A percentile compares a stretch with the other conserved stretches of the same genome.
Conservation (phyloP, 2,113 vertebrate species). For the Hippocampus zosterae region DNA sequence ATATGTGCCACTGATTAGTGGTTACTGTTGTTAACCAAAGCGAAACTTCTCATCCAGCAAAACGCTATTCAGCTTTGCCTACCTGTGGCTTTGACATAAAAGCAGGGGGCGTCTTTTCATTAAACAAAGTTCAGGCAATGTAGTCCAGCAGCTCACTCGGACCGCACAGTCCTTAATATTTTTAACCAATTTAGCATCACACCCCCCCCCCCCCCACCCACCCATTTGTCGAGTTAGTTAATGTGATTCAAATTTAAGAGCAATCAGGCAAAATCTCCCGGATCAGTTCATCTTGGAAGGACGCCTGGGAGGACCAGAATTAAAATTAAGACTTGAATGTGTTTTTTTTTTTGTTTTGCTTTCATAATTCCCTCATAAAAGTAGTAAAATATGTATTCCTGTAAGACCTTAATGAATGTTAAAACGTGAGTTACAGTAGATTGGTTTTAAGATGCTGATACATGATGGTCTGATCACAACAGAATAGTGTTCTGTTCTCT, state of each 20-base stretch:
- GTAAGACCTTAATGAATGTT: background rate
- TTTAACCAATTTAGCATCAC: background rate
- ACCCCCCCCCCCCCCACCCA: no score
- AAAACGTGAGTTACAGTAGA: background rate
- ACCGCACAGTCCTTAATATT: background rate
- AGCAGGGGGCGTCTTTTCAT: background rate
- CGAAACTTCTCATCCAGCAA: no score
- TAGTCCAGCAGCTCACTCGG: background rate
- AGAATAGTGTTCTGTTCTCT: no score
- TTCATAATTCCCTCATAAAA: background rate
- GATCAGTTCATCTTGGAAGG: background rate
- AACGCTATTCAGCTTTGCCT: no score
- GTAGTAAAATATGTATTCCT: background rate
- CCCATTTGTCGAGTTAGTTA: background rate
- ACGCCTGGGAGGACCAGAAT: background rate
- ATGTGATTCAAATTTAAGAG: background rate
- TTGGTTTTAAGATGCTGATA: background rate
- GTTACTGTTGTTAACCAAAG: no score
- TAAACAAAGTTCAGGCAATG: background rate
- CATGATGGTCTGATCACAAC: background rate
- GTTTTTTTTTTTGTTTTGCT: background rate
- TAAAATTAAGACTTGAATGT: background rate
- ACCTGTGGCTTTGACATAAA: no score
- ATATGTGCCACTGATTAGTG: no score
- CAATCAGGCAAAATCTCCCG: background rate